Conservation (phyloP, 2,888 invertebrate genomes). For the Cerastoderma edule region DNA sequence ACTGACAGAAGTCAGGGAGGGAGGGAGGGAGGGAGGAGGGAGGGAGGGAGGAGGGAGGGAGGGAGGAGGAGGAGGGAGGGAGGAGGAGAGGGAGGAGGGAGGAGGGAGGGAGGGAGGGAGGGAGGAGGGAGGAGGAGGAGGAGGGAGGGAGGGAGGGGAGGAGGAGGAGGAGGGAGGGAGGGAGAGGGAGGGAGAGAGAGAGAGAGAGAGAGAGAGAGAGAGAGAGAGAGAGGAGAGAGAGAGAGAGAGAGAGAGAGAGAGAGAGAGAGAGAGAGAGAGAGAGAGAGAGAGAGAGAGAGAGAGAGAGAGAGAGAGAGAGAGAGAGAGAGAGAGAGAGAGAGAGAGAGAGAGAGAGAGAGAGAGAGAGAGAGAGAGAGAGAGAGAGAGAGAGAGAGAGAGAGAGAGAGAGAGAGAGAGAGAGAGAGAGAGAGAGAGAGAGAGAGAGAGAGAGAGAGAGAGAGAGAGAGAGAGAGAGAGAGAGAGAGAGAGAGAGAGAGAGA, state of each 20-base stretch:
- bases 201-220: conserved; percentile 1
- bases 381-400: too few species aligned
- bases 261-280: neutral
- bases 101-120: neutral
- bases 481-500: too few species aligned
- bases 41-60: neutral
- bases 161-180: neutral
- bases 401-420: too few species aligned
- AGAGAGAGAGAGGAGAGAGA: neutral
- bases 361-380: too few species aligned
- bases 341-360: too few species aligned
- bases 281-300: neutral
- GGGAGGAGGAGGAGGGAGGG: neutral
- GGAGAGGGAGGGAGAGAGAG: neutral
- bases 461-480: too few species aligned
- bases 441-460: too few species aligned
- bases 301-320: neutral
- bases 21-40: neutral
- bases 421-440: too few species aligned
- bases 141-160: neutral
- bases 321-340: neutral
- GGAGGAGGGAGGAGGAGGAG: neutral
- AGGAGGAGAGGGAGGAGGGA: neutral
- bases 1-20: neutral
- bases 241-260: neutral